Evolutionary conservation across 2,888 invertebrate genomes (phyloP), one percentile per base, ranked within the genome.

Genomic region (Dolomedes plantarius): DNA sequence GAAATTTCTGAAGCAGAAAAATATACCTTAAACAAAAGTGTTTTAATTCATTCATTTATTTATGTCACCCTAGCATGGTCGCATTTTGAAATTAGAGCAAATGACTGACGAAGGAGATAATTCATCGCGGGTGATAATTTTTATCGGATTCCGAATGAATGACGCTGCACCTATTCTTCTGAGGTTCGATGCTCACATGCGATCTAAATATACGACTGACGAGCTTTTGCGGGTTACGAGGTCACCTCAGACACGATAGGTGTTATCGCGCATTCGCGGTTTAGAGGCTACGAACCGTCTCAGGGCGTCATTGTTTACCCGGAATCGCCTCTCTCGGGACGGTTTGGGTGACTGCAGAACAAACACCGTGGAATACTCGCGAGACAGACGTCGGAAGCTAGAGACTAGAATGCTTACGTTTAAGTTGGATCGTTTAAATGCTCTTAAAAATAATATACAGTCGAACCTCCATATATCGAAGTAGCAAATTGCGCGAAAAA

Each of bases 181-280:
- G 46, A 46, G 46, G 46, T 46, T 46, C 46, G n/a, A 46, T 46
- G 16, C 7, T 46, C 46, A 46, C 46, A n/a, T 46, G 46, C 46
- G 46, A 46, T 46, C 46, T 46, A 46, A 46, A 46, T 46, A 46
- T 46, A 46, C 16, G 16, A 46, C 46, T 46, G 46, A 46, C 46
- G 46, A 46, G 9, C 2, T 16, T 46, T 46, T 46, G 16, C 46
- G 46, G 46, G 46, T 46, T 46, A 46, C n/a, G 11, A 46, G 46
- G 46, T 46, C 46, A 46, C 16, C 16, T 6, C 16, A 2, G 46
- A 46, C 7, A 46, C 16, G 46, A 46, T 46, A 46, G 46, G 46
- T 46, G 46, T 46, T 16, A 46, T 46, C 9, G 46, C 46, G n/a
- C n/a, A n/a, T n/a, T n/a, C 9, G 9, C 9, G 46, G 2, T 46